phyloP scores from a whole-genome alignment of 2,888 invertebrate genomes.

The Tachina fera region DNA sequence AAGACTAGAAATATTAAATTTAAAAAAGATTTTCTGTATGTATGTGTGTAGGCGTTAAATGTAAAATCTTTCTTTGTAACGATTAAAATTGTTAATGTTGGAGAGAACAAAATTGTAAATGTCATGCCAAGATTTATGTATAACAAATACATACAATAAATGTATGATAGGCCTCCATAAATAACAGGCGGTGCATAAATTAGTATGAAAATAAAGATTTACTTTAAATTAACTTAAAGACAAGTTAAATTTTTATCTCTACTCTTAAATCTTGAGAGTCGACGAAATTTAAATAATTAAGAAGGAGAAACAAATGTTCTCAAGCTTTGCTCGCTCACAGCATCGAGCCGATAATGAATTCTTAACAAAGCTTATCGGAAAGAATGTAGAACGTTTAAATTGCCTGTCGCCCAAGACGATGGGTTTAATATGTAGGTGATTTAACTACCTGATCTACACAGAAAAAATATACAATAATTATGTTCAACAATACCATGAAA shows the following conservation, averaged over 20 bases:
- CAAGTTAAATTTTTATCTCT: not conserved
- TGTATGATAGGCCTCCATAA: not conserved
- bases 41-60: conserved; percentile 29
- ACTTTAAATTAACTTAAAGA: not conserved
- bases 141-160: not conserved
- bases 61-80: conserved; percentile 4
- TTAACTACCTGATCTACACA: no score
- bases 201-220: not conserved
- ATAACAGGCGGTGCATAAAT: conserved; percentile 2
- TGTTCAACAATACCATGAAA: no score
- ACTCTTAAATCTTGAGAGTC: no score
- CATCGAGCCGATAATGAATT: no score
- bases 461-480: no score
- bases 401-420: no score
- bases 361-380: no score
- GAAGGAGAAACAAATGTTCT: no score
- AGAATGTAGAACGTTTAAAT: no score
- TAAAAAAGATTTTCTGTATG: not conserved
- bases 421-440: no score
- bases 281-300: no score
- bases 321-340: no score
- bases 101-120: conserved; percentile 17
- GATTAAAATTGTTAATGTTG: not conserved
- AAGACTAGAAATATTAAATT: conserved; percentile 11
- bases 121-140: conserved; percentile 1